Conservation (phyloP, 1,140 invertebrate genomes). For the Caligus rogercresseyi region DNA sequence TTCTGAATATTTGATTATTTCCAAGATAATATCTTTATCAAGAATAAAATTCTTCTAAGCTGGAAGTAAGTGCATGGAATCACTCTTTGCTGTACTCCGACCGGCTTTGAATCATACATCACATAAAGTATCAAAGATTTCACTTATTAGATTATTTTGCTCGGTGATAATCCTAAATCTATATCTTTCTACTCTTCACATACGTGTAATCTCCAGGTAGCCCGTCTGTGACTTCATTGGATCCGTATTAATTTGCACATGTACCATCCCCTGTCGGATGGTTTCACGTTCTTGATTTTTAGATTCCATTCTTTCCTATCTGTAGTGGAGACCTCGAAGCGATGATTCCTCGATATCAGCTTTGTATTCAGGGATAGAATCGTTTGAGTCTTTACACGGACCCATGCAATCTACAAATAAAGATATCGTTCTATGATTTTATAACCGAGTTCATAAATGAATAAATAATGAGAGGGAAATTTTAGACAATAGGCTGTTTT, state of each 20-base stretch:
- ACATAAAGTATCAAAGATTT: too few species aligned
- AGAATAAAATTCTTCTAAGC: neutral
- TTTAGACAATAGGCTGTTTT: too few species aligned
- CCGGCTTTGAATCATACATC: too few species aligned
- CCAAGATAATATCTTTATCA: constrained; percentile 23
- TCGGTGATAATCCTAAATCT: too few species aligned
- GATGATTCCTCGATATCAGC: constrained; percentile 31
- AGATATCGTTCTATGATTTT: neutral
- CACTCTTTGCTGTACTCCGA: too few species aligned
- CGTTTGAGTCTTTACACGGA: constrained; percentile 34
- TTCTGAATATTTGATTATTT: too few species aligned
- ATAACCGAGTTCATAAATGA: too few species aligned
- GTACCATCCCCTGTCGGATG: constrained; percentile 30
- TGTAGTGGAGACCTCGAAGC: constrained; percentile 30
- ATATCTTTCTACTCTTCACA: too few species aligned
- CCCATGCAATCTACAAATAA: constrained; percentile 31
- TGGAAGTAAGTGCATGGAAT: too few species aligned
- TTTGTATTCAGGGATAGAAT: constrained; percentile 30
- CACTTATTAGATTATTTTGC: too few species aligned
- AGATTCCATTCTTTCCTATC: constrained; percentile 26
- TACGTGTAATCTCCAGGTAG: constrained; percentile 13
- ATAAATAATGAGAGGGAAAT: too few species aligned
- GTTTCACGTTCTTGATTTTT: constrained; percentile 24
- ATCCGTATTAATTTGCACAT: constrained; percentile 27
- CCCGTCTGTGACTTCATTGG: constrained; percentile 11